These are phyloP conservation scores for Pterobdella sp. DNA, from an alignment of 2,888 invertebrate species.

Conservation along the genomic window DNA sequence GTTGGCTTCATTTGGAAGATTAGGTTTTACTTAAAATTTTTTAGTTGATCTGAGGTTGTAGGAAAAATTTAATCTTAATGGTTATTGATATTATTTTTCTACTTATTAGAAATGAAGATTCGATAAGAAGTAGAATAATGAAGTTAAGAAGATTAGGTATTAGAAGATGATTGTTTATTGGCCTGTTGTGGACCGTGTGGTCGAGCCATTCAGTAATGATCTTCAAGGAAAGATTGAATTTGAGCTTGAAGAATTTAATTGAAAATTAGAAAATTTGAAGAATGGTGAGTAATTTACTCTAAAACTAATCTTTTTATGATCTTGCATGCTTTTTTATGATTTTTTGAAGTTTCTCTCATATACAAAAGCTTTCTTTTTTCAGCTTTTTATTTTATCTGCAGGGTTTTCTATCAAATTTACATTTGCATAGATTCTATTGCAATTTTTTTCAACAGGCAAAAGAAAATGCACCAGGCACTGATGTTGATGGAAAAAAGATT, in stretches of 20 bases:
- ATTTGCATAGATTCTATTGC: neutral
- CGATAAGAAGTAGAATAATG: slow-evolving; percentile 5
- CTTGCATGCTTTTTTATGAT: neutral
- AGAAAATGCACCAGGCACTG: slow-evolving; percentile 85
- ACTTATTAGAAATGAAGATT: slow-evolving; percentile 14
- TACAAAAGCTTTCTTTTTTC: neutral
- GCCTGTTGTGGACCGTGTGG: no score
- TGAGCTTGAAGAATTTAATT: neutral
- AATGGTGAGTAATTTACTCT: neutral
- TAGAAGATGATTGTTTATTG: slow-evolving; percentile 7
- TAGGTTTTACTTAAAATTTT: no score
- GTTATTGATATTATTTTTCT: neutral
- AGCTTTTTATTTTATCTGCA: neutral
- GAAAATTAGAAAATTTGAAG: slow-evolving; percentile 2
- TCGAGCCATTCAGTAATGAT: neutral
- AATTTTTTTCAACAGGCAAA: slow-evolving; percentile 66
- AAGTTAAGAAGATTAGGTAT: neutral
- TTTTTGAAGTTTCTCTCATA: neutral
- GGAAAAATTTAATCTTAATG: neutral
- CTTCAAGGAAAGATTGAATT: neutral
- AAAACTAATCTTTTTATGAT: neutral
- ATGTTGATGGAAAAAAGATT: slow-evolving; percentile 83
- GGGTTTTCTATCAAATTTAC: neutral
- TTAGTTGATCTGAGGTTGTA: no score
- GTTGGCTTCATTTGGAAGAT: neutral